Base-by-base conservation (phyloP, 1,140 invertebrate genomes). In the Notospermus geniculatus region DNA sequence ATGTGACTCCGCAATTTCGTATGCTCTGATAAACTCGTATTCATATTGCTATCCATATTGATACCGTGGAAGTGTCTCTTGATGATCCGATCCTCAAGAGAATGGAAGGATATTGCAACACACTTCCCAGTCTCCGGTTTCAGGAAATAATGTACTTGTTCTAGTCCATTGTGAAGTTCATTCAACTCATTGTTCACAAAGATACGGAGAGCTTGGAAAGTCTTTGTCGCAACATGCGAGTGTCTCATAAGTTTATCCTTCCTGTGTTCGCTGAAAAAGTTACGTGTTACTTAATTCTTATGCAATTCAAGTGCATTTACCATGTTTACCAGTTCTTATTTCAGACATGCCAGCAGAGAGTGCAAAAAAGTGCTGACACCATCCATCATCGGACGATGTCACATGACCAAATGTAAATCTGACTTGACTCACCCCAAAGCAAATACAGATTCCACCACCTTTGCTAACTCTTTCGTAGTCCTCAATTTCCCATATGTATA, bases 161-260 rank as follows among this genome's bases (percentile, higher is more conserved):
- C 74, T 72, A 97, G 87, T 1, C 86, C 95, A 81, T 92, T 91
- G 83, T 96, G 92, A 2, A 97, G 86, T 84, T 98, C 94, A 80
- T 98, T 98, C 0, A 98, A 80, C 83, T 98, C 95, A 80, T 98
- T 92, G 77, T 98, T 98, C 0, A 98, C 91, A 83, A 97, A 96
- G 66, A 97, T 97, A 69, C 95, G 83, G 59, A 98, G 77, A 0
- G 94, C 95, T 83, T 95, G 92, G 83, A 97, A 98, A 0, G 92
- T 89, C 85, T 93, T 95, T 2, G 92, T 95, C 0, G 94, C 94
- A 63, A 85, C 84, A 76, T 96, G 93, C 5, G 88, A 77, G n/a
- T 84, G 85, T 68, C 91, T 84, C 43, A 88, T 84, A 30, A 93
- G 74, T 79, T 88, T 90, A 77, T 96, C 92, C 29, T 68, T 59